Conservation (phyloP, 2,113 vertebrate genomes). For the Tupaia tana region DNA sequence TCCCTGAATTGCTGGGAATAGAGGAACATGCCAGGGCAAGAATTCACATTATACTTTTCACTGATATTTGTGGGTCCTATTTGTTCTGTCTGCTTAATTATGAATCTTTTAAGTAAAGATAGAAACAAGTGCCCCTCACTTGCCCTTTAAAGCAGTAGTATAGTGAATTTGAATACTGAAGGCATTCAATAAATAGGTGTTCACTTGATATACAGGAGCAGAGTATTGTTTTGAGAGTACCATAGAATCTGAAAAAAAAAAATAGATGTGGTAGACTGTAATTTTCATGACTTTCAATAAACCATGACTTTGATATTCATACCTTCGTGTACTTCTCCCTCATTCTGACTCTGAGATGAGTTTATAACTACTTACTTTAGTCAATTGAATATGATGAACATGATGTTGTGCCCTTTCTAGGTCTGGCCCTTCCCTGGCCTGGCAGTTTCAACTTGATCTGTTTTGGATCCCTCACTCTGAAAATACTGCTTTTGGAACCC, state of each 20-base stretch:
- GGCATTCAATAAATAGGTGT: neutral
- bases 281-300: neutral
- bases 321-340: neutral
- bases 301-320: neutral
- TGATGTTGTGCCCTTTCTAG: neutral
- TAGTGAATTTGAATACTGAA: neutral
- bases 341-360: neutral
- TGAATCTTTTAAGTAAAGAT: neutral
- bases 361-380: neutral
- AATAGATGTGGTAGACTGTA: neutral
- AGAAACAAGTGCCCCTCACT: neutral
- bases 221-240: neutral
- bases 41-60: neutral
- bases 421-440: neutral
- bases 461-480: neutral
- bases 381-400: neutral
- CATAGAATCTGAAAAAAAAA: neutral
- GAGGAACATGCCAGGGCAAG: neutral
- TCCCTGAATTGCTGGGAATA: no score
- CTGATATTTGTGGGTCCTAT: neutral
- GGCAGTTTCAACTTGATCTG: neutral
- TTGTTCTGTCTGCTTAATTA: slow-evolving; percentile 1
- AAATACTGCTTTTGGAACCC: neutral
- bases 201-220: neutral
- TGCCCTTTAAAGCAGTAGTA: neutral